These are phyloP conservation scores for Butorides virescens DNA, from an alignment of 2,113 vertebrate genomes.

Conservation along the genomic window DNA sequence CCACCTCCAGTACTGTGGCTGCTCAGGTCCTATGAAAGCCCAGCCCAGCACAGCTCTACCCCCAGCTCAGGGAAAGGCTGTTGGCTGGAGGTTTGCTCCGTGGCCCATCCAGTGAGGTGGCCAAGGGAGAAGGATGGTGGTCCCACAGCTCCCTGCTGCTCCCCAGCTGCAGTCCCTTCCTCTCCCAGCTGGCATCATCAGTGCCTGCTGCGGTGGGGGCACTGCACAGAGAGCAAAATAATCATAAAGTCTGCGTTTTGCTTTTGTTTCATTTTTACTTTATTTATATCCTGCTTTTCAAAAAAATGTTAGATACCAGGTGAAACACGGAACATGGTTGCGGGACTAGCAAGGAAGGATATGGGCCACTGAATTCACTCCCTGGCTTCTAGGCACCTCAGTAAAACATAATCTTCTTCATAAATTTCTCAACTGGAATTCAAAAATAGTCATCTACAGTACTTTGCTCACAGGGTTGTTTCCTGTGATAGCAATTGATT, in stretches of 20 bases:
- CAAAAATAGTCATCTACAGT: neutral
- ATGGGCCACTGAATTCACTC: neutral
- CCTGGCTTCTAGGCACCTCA: neutral
- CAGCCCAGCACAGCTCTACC: neutral
- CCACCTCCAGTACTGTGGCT: neutral
- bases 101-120: neutral
- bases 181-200: accelerated
- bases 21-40: neutral
- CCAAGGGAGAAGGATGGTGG: neutral
- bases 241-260: neutral
- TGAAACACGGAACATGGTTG: neutral
- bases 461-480: neutral
- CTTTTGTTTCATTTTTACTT: neutral
- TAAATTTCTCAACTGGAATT: neutral
- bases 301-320: neutral
- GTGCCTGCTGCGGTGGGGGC: accelerated
- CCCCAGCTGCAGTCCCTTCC: neutral
- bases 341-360: neutral
- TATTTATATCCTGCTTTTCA: neutral
- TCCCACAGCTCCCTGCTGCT: neutral
- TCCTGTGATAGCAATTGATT: neutral
- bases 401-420: neutral
- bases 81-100: neutral
- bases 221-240: neutral
- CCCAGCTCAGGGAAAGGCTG: neutral